Conservation (phyloP, 2,888 invertebrate genomes). For the Adelphocoris suturalis region DNA sequence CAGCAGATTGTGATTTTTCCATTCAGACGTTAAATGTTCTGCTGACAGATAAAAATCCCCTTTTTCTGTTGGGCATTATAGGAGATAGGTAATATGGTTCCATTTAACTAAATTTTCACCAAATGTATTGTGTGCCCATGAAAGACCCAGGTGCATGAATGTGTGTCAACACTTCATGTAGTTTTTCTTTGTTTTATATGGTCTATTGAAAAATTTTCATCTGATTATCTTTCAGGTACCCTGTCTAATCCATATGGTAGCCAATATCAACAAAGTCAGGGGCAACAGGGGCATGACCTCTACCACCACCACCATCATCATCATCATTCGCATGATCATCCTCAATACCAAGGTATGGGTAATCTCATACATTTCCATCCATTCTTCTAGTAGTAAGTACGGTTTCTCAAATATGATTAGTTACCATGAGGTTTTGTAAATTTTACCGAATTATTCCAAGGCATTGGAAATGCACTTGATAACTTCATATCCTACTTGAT, state of each 20-base stretch:
- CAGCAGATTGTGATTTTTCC: no score
- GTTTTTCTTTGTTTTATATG: background rate
- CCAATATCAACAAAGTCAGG: slow-evolving; percentile 25
- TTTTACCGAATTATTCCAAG: background rate
- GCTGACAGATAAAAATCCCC: no score
- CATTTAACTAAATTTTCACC: no score
- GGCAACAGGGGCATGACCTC: slow-evolving; percentile 67
- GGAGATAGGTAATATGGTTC: no score
- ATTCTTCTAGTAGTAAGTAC: background rate
- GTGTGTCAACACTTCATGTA: background rate
- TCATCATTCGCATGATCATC: slow-evolving; percentile 38
- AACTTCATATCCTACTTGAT: no score
- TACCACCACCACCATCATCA: slow-evolving; percentile 70
- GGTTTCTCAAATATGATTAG: background rate
- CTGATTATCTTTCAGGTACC: background rate
- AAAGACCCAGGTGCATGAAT: no score
- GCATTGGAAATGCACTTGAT: background rate
- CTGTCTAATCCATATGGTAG: slow-evolving; percentile 5
- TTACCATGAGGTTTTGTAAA: background rate
- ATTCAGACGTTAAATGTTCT: no score
- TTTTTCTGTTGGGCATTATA: no score
- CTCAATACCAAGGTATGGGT: background rate
- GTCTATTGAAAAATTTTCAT: no score
- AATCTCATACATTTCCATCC: background rate
- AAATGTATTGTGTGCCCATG: no score